phyloP scores from a whole-genome alignment of 2,113 vertebrate species.

The Tor tambroides region DNA sequence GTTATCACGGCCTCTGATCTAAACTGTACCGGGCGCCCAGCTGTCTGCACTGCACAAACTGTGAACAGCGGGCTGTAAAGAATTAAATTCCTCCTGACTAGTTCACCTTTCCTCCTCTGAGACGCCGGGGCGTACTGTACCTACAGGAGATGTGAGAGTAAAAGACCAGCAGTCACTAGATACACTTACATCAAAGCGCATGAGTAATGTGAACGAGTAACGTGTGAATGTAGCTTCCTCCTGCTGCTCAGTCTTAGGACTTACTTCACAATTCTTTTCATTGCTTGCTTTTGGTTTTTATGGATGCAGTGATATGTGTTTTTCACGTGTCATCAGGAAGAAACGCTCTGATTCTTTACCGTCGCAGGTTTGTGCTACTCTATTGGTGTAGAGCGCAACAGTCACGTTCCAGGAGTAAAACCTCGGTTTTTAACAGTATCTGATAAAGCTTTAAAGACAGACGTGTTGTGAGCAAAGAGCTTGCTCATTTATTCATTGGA shows the following conservation, averaged over 20 bases:
- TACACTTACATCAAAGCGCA: not conserved
- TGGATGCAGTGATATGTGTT: too few species aligned
- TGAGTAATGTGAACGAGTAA: too few species aligned
- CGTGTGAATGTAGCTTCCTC: too few species aligned
- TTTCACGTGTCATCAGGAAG: too few species aligned
- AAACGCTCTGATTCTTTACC: not conserved
- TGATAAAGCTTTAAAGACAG: too few species aligned
- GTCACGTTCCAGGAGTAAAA: too few species aligned
- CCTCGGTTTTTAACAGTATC: too few species aligned
- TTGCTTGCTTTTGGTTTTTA: too few species aligned
- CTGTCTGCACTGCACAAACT: conserved; percentile 87
- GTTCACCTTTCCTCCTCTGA: conserved; percentile 51
- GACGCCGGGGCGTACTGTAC: not conserved
- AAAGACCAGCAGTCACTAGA: not conserved
- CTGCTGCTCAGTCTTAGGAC: not conserved
- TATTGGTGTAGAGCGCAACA: too few species aligned
- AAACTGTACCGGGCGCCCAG: conserved; percentile 92
- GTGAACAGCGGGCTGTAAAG: conserved; percentile 87
- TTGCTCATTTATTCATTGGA: too few species aligned
- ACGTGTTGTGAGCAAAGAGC: too few species aligned
- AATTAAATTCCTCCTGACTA: conserved; percentile 80
- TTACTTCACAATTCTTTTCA: too few species aligned
- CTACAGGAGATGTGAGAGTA: not conserved
- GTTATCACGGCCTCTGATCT: conserved; percentile 98
- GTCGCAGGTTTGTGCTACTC: not conserved